Evolutionary conservation across 2,797 vertebrate species (phyloP).

Genomic region (Platyrinchus mystaceus): DNA sequence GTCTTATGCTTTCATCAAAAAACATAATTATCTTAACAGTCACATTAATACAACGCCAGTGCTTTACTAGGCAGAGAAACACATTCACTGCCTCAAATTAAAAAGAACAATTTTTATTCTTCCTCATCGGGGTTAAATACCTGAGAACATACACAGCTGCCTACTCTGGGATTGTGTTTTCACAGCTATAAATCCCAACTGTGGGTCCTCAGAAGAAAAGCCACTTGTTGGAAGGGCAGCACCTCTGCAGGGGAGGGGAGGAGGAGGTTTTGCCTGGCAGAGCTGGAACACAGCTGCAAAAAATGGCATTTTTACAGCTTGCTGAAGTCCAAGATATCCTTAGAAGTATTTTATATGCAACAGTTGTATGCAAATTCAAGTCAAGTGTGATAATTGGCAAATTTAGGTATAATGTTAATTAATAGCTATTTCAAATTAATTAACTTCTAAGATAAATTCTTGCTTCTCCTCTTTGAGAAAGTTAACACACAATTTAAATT

Average conservation of each 20-base stretch:
- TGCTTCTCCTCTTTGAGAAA: constrained; percentile 9
- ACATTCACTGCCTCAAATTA: not conserved
- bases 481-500: constrained; percentile 22
- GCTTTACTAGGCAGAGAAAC: not conserved
- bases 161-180: not conserved
- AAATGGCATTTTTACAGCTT: not conserved
- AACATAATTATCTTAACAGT: constrained; percentile 25
- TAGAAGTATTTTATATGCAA: not conserved
- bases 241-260: not conserved
- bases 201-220: not conserved
- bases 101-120: not conserved
- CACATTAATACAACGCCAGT: not conserved
- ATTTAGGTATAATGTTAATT: constrained; percentile 47
- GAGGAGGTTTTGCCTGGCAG: not conserved
- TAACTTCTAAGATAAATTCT: constrained; percentile 24
- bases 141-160: not conserved
- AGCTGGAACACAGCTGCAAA: not conserved
- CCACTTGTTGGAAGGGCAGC: not conserved
- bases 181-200: not conserved
- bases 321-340: not conserved
- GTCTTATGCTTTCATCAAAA: constrained; percentile 35
- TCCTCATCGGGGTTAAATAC: not conserved
- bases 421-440: constrained; percentile 47
- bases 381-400: constrained; percentile 36
- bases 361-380: constrained; percentile 42